Evolutionary conservation across 2,113 vertebrate genomes (phyloP), one percentile per base, ranked within the genome.

Genomic region (Alethe castanea): DNA sequence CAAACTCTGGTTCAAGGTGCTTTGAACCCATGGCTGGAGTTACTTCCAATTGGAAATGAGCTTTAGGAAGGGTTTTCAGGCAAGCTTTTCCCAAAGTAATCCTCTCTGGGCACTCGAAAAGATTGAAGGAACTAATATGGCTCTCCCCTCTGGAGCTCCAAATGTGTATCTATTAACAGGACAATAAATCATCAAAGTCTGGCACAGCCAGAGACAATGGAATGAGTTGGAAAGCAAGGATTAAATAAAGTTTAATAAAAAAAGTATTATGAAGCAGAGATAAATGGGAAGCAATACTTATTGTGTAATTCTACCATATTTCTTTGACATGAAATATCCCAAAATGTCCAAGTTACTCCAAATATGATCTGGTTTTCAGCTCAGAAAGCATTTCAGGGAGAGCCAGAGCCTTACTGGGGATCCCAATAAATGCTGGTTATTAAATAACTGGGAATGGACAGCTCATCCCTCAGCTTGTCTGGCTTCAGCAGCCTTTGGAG

Each of bases 161-260:
- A 57, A 52, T 22, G 44, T 47, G 1, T 31, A 73, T 88, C 86
- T 86, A 71, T 92, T 87, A 78, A 59, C 78, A 71, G 65, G 54
- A 70, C 70, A 62, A 94, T 95, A 92, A 95, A 96, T 96, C 95
- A 95, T 40, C 67, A 44, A 52, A 31, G 61, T 24, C 93, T 91
- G 93, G 52, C 92, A 93, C 56, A 60, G 52, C 29, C 47, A 4
- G 80, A 93, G 91, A 95, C 94, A 92, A 85, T 12, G 2, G 84
- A 85, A 87, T 61, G 89, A 94, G 78, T 6, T 65, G 66, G 87
- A 89, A 95, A 79, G 89, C 40, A 22, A 85, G 73, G 81, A 95
- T 95, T 96, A 92, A 95, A 96, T 94, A 91, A 97, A 95, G 77
- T 85, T 95, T 88, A 94, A 96, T 94, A 81, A 95, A 95, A 95